These are phyloP conservation scores for Acronicta aceris DNA, from an alignment of 2,888 invertebrate species.

Conservation along the genomic window DNA sequence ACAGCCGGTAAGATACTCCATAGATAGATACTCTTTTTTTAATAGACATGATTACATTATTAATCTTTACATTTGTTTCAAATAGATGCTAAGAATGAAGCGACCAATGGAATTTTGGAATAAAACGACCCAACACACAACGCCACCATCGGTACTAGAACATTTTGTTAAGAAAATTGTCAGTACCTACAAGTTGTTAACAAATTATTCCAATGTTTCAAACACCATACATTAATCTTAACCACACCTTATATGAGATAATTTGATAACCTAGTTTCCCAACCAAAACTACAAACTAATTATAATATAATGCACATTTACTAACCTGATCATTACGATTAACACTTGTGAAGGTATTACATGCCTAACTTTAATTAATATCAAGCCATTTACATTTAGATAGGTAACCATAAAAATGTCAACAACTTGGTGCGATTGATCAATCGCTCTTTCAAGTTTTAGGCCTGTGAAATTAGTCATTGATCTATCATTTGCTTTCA, in stretches of 20 bases:
- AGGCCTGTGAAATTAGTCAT: slow-evolving; percentile 23
- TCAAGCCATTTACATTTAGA: slow-evolving; percentile 27
- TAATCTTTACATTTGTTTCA: too few species aligned
- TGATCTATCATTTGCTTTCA: slow-evolving; percentile 22
- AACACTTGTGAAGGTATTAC: slow-evolving; percentile 26
- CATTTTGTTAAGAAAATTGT: too few species aligned
- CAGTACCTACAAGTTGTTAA: too few species aligned
- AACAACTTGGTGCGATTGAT: slow-evolving; percentile 39
- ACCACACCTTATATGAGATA: slow-evolving; percentile 8
- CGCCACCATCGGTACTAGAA: too few species aligned
- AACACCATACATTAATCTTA: neutral
- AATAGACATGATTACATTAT: too few species aligned
- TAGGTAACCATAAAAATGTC: slow-evolving; percentile 42
- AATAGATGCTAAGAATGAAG: too few species aligned
- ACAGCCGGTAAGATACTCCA: too few species aligned
- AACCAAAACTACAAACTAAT: slow-evolving; percentile 9
- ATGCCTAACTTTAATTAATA: slow-evolving; percentile 27
- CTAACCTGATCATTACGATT: slow-evolving; percentile 10
- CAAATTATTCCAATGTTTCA: too few species aligned
- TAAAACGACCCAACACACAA: too few species aligned
- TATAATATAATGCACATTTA: slow-evolving; percentile 12
- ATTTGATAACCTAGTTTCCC: slow-evolving; percentile 30
- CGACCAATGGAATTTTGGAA: too few species aligned
- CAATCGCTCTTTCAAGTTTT: slow-evolving; percentile 24
- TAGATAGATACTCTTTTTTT: too few species aligned